Evolutionary conservation across 2,113 vertebrate species (phyloP).

Genomic region (Carassius auratus): DNA sequence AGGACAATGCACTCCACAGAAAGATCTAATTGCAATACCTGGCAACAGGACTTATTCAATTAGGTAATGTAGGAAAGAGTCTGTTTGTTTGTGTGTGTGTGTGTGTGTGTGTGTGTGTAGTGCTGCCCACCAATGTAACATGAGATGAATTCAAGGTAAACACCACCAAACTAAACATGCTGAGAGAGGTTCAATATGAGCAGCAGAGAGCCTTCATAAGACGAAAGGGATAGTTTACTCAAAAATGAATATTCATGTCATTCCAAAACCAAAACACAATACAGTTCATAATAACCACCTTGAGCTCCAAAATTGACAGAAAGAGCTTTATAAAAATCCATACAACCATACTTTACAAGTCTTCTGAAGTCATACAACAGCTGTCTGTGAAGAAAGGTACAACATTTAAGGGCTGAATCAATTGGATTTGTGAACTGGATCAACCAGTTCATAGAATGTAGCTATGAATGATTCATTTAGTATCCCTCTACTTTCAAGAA

Average conservation of each 20-base stretch:
- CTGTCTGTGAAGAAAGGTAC: not conserved
- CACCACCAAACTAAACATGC: not conserved
- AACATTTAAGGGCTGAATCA: not conserved
- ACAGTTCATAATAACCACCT: not conserved
- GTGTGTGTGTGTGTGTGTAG: constrained; percentile 4
- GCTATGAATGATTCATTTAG: not conserved
- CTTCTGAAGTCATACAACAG: not conserved
- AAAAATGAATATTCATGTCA: not conserved
- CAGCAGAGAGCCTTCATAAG: not conserved
- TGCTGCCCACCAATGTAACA: not conserved
- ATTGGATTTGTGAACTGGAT: not conserved
- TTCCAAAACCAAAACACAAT: not conserved
- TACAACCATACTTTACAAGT: not conserved
- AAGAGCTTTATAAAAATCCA: not conserved
- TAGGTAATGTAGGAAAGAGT: constrained; percentile 29
- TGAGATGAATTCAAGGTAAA: not conserved
- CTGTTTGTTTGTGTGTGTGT: not conserved
- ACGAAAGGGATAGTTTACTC: not conserved
- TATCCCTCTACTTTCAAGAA: not conserved
- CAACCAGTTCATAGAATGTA: not conserved
- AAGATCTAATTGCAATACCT: constrained; percentile 51
- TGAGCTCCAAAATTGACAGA: not conserved
- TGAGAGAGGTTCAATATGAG: not conserved
- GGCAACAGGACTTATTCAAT: constrained; percentile 33
- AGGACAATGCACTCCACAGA: constrained; percentile 36